Evolutionary conservation across 2,888 invertebrate genomes (phyloP), one percentile per base, ranked within the genome.

Genomic region (Trachelus troglodyta): DNA sequence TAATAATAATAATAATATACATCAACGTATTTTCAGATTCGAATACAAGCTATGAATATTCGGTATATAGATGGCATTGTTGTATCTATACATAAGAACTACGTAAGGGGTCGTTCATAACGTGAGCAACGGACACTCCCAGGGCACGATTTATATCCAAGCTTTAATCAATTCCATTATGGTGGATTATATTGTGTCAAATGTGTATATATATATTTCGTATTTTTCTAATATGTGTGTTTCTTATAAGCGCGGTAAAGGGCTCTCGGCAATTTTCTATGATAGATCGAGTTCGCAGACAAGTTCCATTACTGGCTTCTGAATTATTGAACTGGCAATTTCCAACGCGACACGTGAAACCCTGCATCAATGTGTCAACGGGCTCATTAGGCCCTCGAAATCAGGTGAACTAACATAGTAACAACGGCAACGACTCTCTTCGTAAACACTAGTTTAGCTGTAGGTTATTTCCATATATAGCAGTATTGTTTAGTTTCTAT

Each of bases 321-420:
- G 90, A 90, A 90, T 91, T 91, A 90, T 91, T 91, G 90, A 89
- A 91, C 84, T 86, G 87, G 84, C 88, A 89, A 90, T 91, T 91
- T 90, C 86, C 89, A 85, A 81, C 83, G 83, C 85, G 85, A 87
- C 85, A 85, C 86, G 85, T 84, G 86, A 85, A 84, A 85, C 87
- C 85, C 86, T 84, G 87, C 85, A 87, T 88, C 87, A 86, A 86
- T 87, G 90, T 89, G 90, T 89, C 91, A 90, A 88, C 90, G 85
- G 87, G 86, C 88, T 89, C 88, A 88, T 90, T 89, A 87, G 87
- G 87, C 82, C 85, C 82, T 85, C 77, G 85, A 86, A 90, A 90
- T 88, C 86, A 87, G 83, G 84, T 86, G 84, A 85, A 86, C 84
- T 83, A 83, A 84, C 81, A 83, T 83, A 83, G 80, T 83, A 84